phyloP scores from a whole-genome alignment of 23 tunicate genomes.

The Trididemnum clinides region DNA sequence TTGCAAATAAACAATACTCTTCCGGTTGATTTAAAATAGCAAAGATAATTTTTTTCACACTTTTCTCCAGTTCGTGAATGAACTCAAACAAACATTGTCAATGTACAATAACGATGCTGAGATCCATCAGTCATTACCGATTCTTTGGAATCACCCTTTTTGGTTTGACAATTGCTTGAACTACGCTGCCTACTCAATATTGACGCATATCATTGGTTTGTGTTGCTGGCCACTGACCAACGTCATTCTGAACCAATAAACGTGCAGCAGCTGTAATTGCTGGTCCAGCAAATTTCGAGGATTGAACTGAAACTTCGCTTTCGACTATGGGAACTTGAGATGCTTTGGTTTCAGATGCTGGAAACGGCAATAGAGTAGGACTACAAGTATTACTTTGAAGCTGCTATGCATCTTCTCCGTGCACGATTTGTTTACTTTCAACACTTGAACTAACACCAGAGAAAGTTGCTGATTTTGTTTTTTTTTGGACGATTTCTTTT shows the following conservation, averaged over 20 bases:
- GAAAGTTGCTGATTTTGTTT: background rate
- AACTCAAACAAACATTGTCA: background rate
- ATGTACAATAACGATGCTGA: background rate
- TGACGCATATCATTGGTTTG: background rate
- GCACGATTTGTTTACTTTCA: background rate
- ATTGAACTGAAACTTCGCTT: background rate
- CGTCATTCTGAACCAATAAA: background rate
- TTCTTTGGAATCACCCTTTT: background rate
- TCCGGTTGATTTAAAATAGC: slow-evolving; percentile 11
- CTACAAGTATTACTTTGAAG: background rate
- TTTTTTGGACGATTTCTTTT: background rate
- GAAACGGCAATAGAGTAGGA: background rate
- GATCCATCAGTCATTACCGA: background rate
- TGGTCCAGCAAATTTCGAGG: background rate
- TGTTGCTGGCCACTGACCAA: background rate
- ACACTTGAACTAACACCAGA: background rate
- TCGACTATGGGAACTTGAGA: background rate
- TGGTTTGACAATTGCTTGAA: background rate
- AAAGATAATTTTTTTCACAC: background rate
- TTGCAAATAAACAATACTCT: too few relatives aligned
- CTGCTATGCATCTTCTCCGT: background rate
- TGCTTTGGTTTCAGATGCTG: background rate
- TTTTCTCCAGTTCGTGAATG: slow-evolving; percentile 16
- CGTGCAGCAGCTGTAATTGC: background rate
- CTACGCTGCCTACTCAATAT: background rate